Evolutionary conservation across 2,113 vertebrate species (phyloP).

Genomic region (Pyxicephalus adspersus): DNA sequence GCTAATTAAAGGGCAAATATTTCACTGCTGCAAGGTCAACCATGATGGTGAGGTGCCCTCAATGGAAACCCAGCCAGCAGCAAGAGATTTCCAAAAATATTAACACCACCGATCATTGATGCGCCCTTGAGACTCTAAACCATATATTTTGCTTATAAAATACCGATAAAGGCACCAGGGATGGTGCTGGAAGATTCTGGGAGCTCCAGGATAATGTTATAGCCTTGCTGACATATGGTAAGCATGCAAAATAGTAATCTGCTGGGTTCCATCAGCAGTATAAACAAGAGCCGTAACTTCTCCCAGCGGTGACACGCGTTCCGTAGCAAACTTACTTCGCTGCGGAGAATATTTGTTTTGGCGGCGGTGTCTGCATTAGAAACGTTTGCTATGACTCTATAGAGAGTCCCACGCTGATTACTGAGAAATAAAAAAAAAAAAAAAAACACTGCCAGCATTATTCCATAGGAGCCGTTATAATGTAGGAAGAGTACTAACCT

Average conservation of each 20-base stretch:
- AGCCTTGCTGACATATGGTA: conserved; percentile 16
- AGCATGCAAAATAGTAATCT: conserved; percentile 4
- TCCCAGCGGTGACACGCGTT: conserved; percentile 4
- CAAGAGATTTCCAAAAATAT: too few species aligned
- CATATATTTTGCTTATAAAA: conserved; percentile 27
- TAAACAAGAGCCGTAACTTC: conserved; percentile 8
- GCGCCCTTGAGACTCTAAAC: too few species aligned
- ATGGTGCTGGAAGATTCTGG: not conserved
- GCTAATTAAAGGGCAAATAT: too few species aligned
- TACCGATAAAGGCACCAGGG: not conserved
- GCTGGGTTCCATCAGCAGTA: not conserved
- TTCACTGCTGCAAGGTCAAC: too few species aligned
- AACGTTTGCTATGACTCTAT: not conserved
- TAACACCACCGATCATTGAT: too few species aligned
- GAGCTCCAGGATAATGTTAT: conserved; percentile 17
- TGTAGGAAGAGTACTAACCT: too few species aligned
- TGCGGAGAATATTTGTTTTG: not conserved
- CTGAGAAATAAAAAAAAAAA: too few species aligned
- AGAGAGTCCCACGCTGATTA: not conserved
- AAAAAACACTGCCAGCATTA: too few species aligned
- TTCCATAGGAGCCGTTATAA: too few species aligned
- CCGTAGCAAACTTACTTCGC: not conserved
- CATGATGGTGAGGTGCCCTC: too few species aligned
- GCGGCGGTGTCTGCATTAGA: not conserved
- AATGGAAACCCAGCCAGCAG: too few species aligned